phyloP scores from a whole-genome alignment of 37 sponge, comb jelly and placozoan genomes.

The Agelas oroides region DNA sequence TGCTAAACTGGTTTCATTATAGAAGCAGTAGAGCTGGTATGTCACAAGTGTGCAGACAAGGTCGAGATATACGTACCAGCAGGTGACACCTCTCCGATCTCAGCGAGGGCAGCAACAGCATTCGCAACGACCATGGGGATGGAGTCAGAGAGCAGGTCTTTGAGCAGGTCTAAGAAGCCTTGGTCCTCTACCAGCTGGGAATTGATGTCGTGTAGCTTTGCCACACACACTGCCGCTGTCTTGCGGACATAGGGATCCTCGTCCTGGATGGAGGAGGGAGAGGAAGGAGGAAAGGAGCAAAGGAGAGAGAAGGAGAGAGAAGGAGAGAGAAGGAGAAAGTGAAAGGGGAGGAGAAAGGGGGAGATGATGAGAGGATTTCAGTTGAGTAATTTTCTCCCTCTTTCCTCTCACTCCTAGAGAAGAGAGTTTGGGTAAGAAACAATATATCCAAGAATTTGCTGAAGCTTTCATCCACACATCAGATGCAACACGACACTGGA shows the following conservation, averaged over 20 bases:
- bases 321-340: too few relatives aligned
- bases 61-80: conserved; percentile 23
- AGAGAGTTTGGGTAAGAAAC: too few relatives aligned
- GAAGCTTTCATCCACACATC: too few relatives aligned
- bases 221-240: conserved; percentile 99
- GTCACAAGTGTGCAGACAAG: too few relatives aligned
- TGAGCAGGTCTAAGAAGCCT: conserved; percentile 96
- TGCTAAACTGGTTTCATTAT: too few relatives aligned
- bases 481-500: too few relatives aligned
- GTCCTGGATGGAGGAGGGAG: conserved; percentile 65
- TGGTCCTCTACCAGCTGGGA: conserved; percentile 96
- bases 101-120: conserved; percentile 96
- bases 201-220: conserved; percentile 98
- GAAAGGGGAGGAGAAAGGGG: too few relatives aligned
- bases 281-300: neutral
- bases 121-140: conserved; percentile 99
- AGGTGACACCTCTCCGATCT: conserved; percentile 92
- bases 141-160: conserved; percentile 96
- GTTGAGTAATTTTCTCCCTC: too few relatives aligned
- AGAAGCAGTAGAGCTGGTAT: too few relatives aligned
- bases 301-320: neutral
- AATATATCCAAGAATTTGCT: too few relatives aligned
- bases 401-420: too few relatives aligned
- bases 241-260: conserved; percentile 99
- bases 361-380: neutral